These are phyloP conservation scores for Coremacera marginata DNA, from an alignment of 2,888 invertebrate genomes.

Conservation along the genomic window DNA sequence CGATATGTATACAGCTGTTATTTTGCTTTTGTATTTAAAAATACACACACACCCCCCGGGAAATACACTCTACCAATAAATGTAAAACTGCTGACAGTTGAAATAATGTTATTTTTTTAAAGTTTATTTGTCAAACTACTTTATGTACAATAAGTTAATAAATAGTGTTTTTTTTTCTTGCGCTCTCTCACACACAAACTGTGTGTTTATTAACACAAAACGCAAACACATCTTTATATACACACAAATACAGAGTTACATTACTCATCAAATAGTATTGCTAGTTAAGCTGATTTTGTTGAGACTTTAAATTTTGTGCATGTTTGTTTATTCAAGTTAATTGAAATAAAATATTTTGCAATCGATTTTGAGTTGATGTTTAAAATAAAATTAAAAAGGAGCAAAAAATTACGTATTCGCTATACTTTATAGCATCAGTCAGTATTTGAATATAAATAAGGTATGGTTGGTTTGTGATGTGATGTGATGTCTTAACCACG, in stretches of 20 bases:
- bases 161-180: background rate
- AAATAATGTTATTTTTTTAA: constrained; percentile 34
- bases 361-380: too few relatives aligned
- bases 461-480: too few relatives aligned
- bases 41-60: background rate
- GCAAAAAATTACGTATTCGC: too few relatives aligned
- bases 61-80: constrained; percentile 18
- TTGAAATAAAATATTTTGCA: constrained; percentile 3
- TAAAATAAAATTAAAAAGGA: too few relatives aligned
- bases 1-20: too few relatives aligned
- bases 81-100: constrained; percentile 36
- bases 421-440: too few relatives aligned
- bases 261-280: constrained; percentile 3
- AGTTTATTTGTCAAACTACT: constrained; percentile 32
- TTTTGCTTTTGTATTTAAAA: too few relatives aligned
- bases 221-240: background rate
- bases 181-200: background rate
- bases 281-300: constrained; percentile 8
- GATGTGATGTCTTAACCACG: too few relatives aligned
- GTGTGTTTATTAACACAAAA: constrained; percentile 7
- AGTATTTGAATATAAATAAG: too few relatives aligned
- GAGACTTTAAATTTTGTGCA: background rate
- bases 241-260: background rate
- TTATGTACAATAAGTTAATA: constrained; percentile 23
- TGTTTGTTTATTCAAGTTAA: constrained; percentile 5